Conservation (phyloP, 2,797 vertebrate species). For the Phataginus tricuspis region DNA sequence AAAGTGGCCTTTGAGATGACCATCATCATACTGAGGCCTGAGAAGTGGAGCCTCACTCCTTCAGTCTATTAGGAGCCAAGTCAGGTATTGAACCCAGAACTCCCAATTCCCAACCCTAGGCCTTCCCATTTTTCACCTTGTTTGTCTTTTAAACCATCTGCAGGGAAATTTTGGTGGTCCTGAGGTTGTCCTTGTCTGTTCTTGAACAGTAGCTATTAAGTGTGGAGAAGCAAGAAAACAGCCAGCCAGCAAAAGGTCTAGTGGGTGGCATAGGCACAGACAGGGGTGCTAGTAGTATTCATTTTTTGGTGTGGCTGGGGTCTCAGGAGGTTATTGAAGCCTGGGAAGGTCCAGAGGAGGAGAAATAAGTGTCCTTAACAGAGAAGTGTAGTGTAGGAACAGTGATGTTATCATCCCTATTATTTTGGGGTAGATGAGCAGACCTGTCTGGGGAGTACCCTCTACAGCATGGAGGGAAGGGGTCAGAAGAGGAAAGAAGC, state of each 20-base stretch:
- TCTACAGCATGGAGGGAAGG: neutral
- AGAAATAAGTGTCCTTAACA: neutral
- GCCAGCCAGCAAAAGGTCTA: neutral
- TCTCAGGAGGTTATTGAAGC: neutral
- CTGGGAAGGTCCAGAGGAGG: neutral
- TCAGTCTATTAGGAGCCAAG: neutral
- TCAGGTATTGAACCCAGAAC: conserved; percentile 1
- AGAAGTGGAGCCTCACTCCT: conserved; percentile 4
- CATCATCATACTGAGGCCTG: neutral
- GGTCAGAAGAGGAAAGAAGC: conserved; percentile 18
- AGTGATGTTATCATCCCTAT: neutral
- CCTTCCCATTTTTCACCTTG: neutral
- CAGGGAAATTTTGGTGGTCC: conserved; percentile 4
- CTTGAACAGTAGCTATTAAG: neutral
- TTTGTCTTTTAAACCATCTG: conserved; percentile 24
- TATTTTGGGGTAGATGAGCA: neutral
- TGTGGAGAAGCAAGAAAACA: conserved; percentile 16
- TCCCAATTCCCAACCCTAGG: neutral
- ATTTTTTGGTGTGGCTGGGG: conserved; percentile 23
- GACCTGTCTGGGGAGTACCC: neutral
- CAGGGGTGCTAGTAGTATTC: neutral
- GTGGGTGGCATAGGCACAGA: neutral
- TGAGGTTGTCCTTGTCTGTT: neutral
- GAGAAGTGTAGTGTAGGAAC: neutral
- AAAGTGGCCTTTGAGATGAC: conserved; percentile 30